Evolutionary conservation across 2,888 invertebrate species (phyloP).

Genomic region (Euplexia lucipara): DNA sequence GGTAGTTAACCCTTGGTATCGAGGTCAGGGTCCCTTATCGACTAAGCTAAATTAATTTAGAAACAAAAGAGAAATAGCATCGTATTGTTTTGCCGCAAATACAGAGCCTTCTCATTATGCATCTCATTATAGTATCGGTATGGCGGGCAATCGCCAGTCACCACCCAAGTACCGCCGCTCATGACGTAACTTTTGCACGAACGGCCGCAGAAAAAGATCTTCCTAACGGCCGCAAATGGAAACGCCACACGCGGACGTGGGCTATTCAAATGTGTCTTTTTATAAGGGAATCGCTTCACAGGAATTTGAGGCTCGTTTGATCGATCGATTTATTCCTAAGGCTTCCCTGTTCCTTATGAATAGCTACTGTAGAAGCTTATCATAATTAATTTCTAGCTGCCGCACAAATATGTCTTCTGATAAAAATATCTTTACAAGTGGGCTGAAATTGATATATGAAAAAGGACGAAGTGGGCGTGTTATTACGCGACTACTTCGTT

Average conservation of each 20-base stretch:
- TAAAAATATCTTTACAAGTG: constrained; percentile 23
- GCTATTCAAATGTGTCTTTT: constrained; percentile 46
- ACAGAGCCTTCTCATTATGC: constrained; percentile 60
- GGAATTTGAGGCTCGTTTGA: constrained; percentile 54
- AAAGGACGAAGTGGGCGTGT: neutral
- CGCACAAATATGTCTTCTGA: constrained; percentile 8
- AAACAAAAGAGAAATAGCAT: constrained; percentile 11
- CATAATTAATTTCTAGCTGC: constrained; percentile 8
- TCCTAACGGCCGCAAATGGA: constrained; percentile 50
- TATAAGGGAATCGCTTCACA: constrained; percentile 44
- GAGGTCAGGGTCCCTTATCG: constrained; percentile 22
- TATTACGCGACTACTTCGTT: constrained; percentile 1
- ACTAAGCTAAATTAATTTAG: constrained; percentile 28
- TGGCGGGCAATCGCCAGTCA: constrained; percentile 49
- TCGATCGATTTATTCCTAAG: constrained; percentile 57
- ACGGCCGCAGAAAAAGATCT: constrained; percentile 53
- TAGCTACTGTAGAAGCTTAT: constrained; percentile 41
- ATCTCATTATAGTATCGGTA: constrained; percentile 63
- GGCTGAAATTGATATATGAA: constrained; percentile 14
- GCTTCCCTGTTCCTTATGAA: constrained; percentile 53
- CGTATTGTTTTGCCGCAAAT: constrained; percentile 52
- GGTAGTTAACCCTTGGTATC: constrained; percentile 27
- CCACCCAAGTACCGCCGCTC: constrained; percentile 61
- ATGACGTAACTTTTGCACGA: constrained; percentile 65
- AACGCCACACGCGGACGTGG: constrained; percentile 45